Conservation (phyloP, 2,888 invertebrate genomes). For the Melitaea athalia region DNA sequence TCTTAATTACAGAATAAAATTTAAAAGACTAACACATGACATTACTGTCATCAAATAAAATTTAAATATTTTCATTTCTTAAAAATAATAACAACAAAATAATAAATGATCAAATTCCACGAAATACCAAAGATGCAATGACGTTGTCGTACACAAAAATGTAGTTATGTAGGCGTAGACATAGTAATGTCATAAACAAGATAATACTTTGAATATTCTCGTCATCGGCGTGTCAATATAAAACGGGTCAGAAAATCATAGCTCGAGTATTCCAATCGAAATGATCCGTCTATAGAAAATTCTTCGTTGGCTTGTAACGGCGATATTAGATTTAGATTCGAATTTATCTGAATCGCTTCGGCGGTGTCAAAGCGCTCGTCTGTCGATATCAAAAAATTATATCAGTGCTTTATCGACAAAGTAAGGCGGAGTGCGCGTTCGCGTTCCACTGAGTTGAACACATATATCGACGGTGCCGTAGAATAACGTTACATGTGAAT, state of each 20-base stretch:
- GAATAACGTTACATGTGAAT: too few species aligned
- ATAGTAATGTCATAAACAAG: constrained; percentile 1
- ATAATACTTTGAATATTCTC: background rate
- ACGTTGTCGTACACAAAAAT: background rate
- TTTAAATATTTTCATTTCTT: too few species aligned
- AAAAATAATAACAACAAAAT: too few species aligned
- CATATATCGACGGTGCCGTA: too few species aligned
- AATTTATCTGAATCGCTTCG: constrained; percentile 68
- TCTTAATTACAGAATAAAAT: too few species aligned
- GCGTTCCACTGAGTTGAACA: constrained; percentile 32
- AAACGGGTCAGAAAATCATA: constrained; percentile 32
- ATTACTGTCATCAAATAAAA: too few species aligned
- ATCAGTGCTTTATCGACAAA: constrained; percentile 71
- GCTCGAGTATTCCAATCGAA: constrained; percentile 58
- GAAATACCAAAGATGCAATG: background rate
- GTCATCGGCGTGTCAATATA: constrained; percentile 23
- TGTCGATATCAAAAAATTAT: constrained; percentile 72
- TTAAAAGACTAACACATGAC: too few species aligned
- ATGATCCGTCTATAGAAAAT: constrained; percentile 54
- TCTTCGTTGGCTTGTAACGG: constrained; percentile 46
- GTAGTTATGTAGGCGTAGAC: constrained; percentile 8
- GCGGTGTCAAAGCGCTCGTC: constrained; percentile 65
- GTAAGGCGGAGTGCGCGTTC: constrained; percentile 50
- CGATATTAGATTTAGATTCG: constrained; percentile 72
- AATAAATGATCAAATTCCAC: background rate